These are phyloP conservation scores for Archilochus colubris DNA, from an alignment of 2,113 vertebrate genomes.

Conservation along the genomic window DNA sequence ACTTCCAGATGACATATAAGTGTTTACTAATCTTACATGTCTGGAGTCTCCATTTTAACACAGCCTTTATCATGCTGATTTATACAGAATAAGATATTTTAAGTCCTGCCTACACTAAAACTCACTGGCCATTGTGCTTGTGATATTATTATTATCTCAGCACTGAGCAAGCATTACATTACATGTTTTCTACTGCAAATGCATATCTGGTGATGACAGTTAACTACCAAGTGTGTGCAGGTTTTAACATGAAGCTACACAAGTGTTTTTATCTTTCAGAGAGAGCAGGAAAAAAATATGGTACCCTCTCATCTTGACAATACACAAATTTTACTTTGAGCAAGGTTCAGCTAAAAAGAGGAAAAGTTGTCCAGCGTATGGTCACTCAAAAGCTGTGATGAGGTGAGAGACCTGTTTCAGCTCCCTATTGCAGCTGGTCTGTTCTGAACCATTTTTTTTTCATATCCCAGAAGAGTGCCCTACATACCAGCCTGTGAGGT, in stretches of 20 bases:
- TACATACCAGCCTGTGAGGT: not conserved
- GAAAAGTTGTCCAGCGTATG: not conserved
- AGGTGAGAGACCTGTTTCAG: not conserved
- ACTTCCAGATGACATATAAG: constrained; percentile 72
- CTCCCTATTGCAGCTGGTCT: not conserved
- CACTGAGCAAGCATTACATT: not conserved
- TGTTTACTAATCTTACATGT: constrained; percentile 71
- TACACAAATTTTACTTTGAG: not conserved
- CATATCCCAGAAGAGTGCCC: not conserved
- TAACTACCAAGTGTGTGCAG: not conserved
- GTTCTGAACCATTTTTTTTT: not conserved
- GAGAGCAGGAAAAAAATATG: not conserved
- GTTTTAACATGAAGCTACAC: constrained; percentile 26
- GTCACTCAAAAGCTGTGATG: not conserved
- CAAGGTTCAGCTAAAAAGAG: not conserved
- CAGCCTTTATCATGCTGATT: constrained; percentile 67
- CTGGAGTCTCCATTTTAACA: constrained; percentile 57
- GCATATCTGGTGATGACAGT: constrained; percentile 13
- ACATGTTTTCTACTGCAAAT: constrained; percentile 1
- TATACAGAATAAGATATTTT: constrained; percentile 69
- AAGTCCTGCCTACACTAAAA: constrained; percentile 52
- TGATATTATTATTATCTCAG: constrained; percentile 54
- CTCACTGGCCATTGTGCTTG: constrained; percentile 36
- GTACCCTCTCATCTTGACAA: not conserved
- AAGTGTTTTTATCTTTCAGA: not conserved